Evolutionary conservation across 2,113 vertebrate species (phyloP).

Genomic region (Strigops habroptila): DNA sequence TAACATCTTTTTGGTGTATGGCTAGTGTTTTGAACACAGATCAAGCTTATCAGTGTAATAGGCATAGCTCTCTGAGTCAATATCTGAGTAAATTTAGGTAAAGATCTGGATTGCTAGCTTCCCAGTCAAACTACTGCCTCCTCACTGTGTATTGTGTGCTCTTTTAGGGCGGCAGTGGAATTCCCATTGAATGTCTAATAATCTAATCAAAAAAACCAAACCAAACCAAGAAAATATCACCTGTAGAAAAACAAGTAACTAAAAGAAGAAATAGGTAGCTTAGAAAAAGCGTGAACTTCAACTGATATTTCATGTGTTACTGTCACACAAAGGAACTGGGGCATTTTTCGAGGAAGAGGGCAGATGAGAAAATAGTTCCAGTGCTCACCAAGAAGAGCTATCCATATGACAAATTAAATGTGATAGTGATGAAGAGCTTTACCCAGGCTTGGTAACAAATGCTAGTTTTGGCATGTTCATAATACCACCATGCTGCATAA

Average conservation of each 20-base stretch:
- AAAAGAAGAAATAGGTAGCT: not conserved
- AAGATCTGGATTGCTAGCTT: not conserved
- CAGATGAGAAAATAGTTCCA: not conserved
- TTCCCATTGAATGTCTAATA: not conserved
- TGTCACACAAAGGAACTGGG: not conserved
- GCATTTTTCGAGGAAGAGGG: not conserved
- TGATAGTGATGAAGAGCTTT: not conserved
- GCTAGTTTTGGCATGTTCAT: not conserved
- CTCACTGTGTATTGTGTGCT: not conserved
- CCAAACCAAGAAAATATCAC: not conserved
- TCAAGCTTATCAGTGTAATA: not conserved
- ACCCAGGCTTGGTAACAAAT: not conserved
- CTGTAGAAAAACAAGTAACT: not conserved
- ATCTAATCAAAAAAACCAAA: not conserved
- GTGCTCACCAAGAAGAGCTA: not conserved
- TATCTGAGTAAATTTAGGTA: not conserved
- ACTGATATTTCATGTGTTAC: fast-evolving
- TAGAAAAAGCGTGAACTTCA: not conserved
- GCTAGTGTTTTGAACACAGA: not conserved
- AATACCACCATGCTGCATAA: not conserved
- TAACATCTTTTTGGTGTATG: not conserved
- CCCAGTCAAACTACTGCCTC: not conserved
- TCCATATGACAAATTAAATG: not conserved
- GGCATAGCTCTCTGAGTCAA: not conserved
- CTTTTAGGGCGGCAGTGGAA: not conserved